Percentiles rank a stretch among this genome's conserved stretches.
These are phyloP conservation scores for Drosophila sturtevanti DNA, from an alignment of 1,140 invertebrate species.

Conservation along the genomic window DNA sequence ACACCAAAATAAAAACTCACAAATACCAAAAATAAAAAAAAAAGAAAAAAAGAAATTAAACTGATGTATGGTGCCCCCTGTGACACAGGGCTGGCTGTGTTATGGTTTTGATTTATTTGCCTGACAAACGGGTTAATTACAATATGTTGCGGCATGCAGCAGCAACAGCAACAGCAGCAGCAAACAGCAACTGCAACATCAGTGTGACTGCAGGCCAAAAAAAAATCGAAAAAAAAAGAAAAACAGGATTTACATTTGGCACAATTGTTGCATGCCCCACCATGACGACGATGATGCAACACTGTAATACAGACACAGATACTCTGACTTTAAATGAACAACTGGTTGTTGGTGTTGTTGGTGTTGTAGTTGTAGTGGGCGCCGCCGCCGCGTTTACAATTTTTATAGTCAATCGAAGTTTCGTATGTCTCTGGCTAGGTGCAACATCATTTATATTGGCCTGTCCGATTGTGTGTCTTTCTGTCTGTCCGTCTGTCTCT, in stretches of 20 bases:
- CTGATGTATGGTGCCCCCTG: conserved; percentile 23
- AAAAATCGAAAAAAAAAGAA: conserved; percentile 4
- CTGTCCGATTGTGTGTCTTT: background rate
- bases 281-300: conserved; percentile 43
- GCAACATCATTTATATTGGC: conserved; percentile 8
- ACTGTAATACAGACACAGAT: background rate
- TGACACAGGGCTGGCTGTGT: conserved; percentile 32
- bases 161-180: too few relatives aligned
- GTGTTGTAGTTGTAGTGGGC: conserved; percentile 36
- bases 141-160: conserved; percentile 59
- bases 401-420: conserved; percentile 8
- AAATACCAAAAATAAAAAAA: background rate
- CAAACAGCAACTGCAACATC: too few relatives aligned
- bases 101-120: conserved; percentile 72
- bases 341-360: background rate
- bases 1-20: background rate
- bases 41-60: conserved; percentile 29
- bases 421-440: background rate
- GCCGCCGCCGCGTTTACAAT: conserved; percentile 13
- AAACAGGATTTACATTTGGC: conserved; percentile 54
- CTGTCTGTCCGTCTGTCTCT: background rate
- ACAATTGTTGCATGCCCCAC: conserved; percentile 56
- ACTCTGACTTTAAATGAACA: conserved; percentile 10
- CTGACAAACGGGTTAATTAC: conserved; percentile 77
- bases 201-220: conserved; percentile 27